Conservation (phyloP, 2,888 invertebrate species). For the Drosophila borborema region DNA sequence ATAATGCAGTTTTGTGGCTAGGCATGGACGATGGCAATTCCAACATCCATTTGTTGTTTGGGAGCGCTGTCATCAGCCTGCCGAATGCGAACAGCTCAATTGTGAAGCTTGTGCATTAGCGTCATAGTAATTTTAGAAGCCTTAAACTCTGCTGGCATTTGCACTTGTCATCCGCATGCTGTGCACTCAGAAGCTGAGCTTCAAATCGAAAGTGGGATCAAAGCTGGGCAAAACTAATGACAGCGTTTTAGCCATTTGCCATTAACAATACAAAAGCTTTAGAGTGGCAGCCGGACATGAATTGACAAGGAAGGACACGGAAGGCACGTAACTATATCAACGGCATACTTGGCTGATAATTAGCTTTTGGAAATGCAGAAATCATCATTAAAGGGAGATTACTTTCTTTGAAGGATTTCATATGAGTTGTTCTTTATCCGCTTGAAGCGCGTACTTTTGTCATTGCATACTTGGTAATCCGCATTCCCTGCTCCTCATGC, state of each 20-base stretch:
- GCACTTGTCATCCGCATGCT: constrained; percentile 50
- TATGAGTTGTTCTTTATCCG: not conserved
- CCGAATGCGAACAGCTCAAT: constrained; percentile 19
- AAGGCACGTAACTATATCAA: not conserved
- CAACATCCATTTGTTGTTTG: constrained; percentile 23
- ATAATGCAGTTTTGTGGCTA: not conserved
- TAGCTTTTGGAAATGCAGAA: not conserved
- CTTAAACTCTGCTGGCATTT: constrained; percentile 28
- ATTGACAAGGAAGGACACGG: not conserved
- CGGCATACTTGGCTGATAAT: not conserved
- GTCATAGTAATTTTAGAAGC: constrained; percentile 32
- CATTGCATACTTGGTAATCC: constrained; percentile 66
- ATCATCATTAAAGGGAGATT: not conserved
- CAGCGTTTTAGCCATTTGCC: constrained; percentile 64
- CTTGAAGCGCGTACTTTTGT: constrained; percentile 54
- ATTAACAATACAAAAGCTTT: constrained; percentile 58
- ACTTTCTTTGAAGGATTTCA: not conserved
- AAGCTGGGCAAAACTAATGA: constrained; percentile 52
- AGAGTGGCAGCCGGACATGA: constrained; percentile 33
- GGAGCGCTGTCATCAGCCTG: constrained; percentile 38
- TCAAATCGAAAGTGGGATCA: not conserved
- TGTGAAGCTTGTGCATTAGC: constrained; percentile 42
- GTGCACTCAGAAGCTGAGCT: constrained; percentile 13
- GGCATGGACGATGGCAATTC: not conserved
- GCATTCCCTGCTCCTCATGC: constrained; percentile 6